Percentiles rank a stretch among this genome's conserved stretches.
These are phyloP conservation scores for Melanophora roralis DNA, from an alignment of 2,888 invertebrate genomes.

Conservation along the genomic window DNA sequence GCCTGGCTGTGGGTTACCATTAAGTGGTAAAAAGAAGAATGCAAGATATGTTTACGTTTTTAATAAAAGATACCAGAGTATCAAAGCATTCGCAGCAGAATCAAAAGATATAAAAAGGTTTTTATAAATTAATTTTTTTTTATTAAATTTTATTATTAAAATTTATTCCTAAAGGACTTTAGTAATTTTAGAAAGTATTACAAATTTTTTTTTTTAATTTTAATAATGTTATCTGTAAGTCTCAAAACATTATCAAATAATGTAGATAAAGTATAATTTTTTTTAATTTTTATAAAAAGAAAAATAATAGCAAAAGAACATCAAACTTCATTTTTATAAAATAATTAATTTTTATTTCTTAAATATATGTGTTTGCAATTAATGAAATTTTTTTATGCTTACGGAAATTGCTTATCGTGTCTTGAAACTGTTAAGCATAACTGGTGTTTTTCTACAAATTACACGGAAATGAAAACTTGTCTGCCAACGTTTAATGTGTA, in stretches of 20 bases:
- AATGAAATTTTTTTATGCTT: neutral
- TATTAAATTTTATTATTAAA: too few relatives aligned
- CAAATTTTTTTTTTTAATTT: too few relatives aligned
- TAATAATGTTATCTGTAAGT: too few relatives aligned
- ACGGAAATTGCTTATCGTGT: conserved; percentile 42
- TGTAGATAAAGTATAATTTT: too few relatives aligned
- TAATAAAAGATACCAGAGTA: neutral
- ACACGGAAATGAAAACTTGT: conserved; percentile 23
- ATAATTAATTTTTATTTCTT: neutral
- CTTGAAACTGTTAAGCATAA: neutral
- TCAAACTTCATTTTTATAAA: neutral
- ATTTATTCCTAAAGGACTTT: too few relatives aligned
- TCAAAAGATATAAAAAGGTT: neutral
- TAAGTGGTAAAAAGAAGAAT: conserved; percentile 34
- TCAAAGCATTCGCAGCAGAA: neutral
- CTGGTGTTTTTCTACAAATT: conserved; percentile 6
- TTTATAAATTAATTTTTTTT: too few relatives aligned
- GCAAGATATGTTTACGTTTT: neutral
- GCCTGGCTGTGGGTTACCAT: conserved; percentile 38
- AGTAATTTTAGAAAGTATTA: too few relatives aligned
- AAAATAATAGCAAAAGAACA: neutral
- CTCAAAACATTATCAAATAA: too few relatives aligned
- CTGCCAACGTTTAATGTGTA: neutral
- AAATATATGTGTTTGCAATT: neutral
- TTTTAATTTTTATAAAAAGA: too few relatives aligned